phyloP scores from a whole-genome alignment of 1,140 invertebrate species.

The Heliconius congener region DNA sequence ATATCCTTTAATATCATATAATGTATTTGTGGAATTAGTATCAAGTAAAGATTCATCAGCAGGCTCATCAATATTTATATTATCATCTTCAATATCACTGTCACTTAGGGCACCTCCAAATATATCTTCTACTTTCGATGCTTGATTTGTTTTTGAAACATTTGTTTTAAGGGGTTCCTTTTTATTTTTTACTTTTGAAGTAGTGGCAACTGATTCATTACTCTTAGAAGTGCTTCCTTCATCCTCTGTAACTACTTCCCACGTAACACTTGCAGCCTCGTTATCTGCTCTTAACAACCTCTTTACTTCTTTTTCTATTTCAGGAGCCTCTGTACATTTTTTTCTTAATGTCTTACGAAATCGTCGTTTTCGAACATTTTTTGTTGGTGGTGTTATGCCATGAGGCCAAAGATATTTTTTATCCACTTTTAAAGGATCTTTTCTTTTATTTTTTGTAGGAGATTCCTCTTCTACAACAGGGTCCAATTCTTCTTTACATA shows the following conservation, averaged over 20 bases:
- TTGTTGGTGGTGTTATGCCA: conserved; percentile 95
- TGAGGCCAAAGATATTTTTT: conserved; percentile 97
- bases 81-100: conserved; percentile 88
- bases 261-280: conserved; percentile 94
- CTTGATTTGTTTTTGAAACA: conserved; percentile 56
- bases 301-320: conserved; percentile 98
- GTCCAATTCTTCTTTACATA: conserved; percentile 94
- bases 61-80: conserved; percentile 87
- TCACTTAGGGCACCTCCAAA: conserved; percentile 94
- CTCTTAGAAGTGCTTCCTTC: conserved; percentile 84
- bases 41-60: conserved; percentile 89
- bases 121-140: conserved; percentile 86
- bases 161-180: conserved; percentile 54
- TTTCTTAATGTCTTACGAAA: conserved; percentile 98
- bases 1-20: conserved; percentile 67
- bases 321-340: conserved; percentile 97
- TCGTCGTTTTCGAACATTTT: conserved; percentile 95
- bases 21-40: conserved; percentile 86
- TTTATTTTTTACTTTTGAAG: conserved; percentile 52
- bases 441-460: conserved; percentile 92
- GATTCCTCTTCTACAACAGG: conserved; percentile 90
- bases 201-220: conserved; percentile 72
- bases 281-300: conserved; percentile 94
- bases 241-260: conserved; percentile 96
- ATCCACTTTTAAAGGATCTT: conserved; percentile 95